Percentiles rank a stretch among this genome's conserved stretches.
Evolutionary conservation across 2,797 vertebrate species (phyloP).

Genomic region (Fistularia commersonii): DNA sequence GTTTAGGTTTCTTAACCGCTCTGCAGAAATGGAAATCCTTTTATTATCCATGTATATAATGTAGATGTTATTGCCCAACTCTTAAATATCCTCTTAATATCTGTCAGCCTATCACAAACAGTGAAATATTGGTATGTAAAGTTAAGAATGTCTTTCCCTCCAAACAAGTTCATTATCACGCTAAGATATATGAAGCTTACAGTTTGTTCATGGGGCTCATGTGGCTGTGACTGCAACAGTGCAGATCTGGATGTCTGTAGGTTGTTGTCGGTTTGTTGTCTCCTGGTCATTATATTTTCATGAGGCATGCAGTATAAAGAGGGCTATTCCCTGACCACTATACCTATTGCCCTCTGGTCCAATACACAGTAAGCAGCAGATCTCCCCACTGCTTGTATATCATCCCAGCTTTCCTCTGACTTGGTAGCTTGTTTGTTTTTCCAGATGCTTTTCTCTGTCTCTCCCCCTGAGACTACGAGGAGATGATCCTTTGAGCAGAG

Average conservation of each 20-base stretch:
- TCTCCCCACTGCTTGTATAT: conserved; percentile 65
- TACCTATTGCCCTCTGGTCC: conserved; percentile 51
- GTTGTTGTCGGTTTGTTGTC: conserved; percentile 35
- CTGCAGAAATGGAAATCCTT: no score
- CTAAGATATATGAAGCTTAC: neutral
- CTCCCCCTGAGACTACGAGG: conserved; percentile 63
- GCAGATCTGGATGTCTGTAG: conserved; percentile 23
- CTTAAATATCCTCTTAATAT: no score
- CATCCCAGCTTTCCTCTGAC: conserved; percentile 59
- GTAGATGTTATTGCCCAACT: no score
- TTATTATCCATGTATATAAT: no score
- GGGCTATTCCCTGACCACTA: conserved; percentile 24
- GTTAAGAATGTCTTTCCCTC: no score
- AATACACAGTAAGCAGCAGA: conserved; percentile 44
- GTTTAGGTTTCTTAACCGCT: no score
- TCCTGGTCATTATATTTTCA: conserved; percentile 75
- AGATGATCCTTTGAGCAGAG: conserved; percentile 51
- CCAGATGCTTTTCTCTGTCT: conserved; percentile 65
- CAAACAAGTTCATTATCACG: no score
- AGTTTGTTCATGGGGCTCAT: neutral
- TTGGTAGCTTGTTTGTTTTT: conserved; percentile 75
- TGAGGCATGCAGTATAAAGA: conserved; percentile 68
- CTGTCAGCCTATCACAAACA: no score
- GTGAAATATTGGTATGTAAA: no score
- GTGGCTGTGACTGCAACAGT: conserved; percentile 2